phyloP scores from a whole-genome alignment of 2,113 vertebrate genomes.

The Mobula hypostoma region DNA sequence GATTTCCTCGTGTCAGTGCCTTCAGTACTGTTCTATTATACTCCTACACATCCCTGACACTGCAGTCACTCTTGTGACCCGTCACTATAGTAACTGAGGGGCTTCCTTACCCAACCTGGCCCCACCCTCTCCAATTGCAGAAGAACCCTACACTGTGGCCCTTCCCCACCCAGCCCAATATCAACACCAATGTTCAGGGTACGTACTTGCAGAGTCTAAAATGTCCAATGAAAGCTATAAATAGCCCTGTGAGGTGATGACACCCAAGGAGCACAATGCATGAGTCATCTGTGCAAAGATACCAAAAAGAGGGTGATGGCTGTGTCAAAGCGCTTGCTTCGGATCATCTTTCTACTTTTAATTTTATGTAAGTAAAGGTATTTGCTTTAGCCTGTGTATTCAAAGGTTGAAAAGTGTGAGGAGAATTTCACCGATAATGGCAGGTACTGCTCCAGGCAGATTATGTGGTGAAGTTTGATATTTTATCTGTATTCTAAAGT shows the following conservation, averaged over 20 bases:
- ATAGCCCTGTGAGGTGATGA: not conserved
- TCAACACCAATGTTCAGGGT: too few relatives aligned
- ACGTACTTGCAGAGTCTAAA: not conserved
- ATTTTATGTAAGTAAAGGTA: not conserved
- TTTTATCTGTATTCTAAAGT: not conserved
- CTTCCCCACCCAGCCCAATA: too few relatives aligned
- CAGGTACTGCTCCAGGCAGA: not conserved
- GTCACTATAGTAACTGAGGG: too few relatives aligned
- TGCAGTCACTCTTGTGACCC: too few relatives aligned
- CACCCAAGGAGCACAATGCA: not conserved
- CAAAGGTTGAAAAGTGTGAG: not conserved
- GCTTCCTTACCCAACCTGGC: too few relatives aligned
- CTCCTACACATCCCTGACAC: too few relatives aligned
- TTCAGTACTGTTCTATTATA: too few relatives aligned
- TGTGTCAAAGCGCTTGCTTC: not conserved
- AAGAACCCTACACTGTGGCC: too few relatives aligned
- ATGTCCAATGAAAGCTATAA: not conserved
- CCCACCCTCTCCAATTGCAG: too few relatives aligned
- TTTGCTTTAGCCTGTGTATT: not conserved
- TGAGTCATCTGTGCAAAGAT: not conserved
- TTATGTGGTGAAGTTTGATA: not conserved
- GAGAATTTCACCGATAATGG: not conserved
- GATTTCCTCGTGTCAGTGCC: too few relatives aligned
- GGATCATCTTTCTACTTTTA: not conserved
- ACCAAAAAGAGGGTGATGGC: not conserved